Evolutionary conservation across 2,888 invertebrate genomes (phyloP).

Genomic region (Drosophila parthenogenetica): DNA sequence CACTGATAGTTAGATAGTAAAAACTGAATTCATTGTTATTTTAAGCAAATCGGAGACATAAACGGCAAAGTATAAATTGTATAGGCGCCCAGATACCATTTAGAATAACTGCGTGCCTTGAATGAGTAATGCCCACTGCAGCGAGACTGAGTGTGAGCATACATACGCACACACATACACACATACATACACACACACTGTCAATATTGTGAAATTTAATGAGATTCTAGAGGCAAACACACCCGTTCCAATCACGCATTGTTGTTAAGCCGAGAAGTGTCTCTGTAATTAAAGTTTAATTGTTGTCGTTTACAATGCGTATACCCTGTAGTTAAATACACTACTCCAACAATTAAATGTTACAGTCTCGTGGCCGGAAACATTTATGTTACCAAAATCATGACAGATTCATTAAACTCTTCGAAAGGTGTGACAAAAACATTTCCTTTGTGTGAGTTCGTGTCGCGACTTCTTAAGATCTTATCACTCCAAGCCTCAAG

Average conservation of each 20-base stretch:
- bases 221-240: conserved; percentile 31
- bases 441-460: conserved; percentile 14
- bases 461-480: conserved; percentile 21
- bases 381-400: conserved; percentile 15
- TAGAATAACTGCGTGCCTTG: conserved; percentile 28
- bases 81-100: conserved; percentile 36
- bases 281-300: conserved; percentile 33
- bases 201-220: conserved; percentile 20
- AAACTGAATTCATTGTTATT: conserved; percentile 18
- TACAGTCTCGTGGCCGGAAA: neutral
- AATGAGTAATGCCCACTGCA: conserved; percentile 25
- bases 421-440: conserved; percentile 20
- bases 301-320: conserved; percentile 13
- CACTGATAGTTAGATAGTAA: neutral
- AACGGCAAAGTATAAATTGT: neutral
- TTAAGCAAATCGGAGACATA: conserved; percentile 12
- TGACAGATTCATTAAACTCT: conserved; percentile 16
- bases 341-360: conserved; percentile 8
- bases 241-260: conserved; percentile 31
- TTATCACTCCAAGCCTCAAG: conserved; percentile 8
- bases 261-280: conserved; percentile 27
- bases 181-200: conserved; percentile 4
- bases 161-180: conserved; percentile 7
- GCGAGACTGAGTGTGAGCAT: conserved; percentile 15
- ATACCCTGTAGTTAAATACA: conserved; percentile 1